Evolutionary conservation across 2,888 invertebrate genomes (phyloP), one percentile per base, ranked within the genome.

Genomic region (Ormyrus thymus): DNA sequence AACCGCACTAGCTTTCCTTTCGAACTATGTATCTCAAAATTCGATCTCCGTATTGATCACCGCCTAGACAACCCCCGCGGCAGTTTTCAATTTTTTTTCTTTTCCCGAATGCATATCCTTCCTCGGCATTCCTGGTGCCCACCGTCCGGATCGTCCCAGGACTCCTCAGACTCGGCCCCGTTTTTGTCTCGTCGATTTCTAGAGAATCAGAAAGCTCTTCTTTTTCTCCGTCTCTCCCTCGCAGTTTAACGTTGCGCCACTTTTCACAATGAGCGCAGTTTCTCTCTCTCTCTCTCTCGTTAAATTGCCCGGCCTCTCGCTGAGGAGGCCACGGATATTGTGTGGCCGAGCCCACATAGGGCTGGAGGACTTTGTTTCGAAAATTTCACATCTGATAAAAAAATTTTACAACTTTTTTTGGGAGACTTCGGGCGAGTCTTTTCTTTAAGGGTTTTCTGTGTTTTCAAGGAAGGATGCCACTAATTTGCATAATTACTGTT

Each of bases 121-220:
- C n/a, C 48, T 9, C 46, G 58, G 70, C 58, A 65, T 76, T 76
- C 46, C 58, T 3, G 13, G 45, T 45, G 45, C 43, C 58, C 58
- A 46, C 48, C 46, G 59, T 6, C 62, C 58, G 58, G 53, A 71
- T 65, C 71, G 45, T 77, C 65, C 29, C 15, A 45, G 50, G 45
- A 29, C 29, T 64, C 9, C 62, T 58, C 6, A 53, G 64, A 29
- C 45, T 61, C 2, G 71, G 13, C 10, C 56, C 56, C 13, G 43
- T 55, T 78, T 73, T 73, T 73, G 68, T 78, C 62, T 78, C 72
- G 68, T 72, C 72, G 55, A 6, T 68, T 78, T 48, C 62, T 48
- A 7, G 51, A 73, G 46, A 73, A 62, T 78, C 61, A 56, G 43
- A 73, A 66, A 73, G 68, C 55, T 53, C 43, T n/a, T 15, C 64